These are phyloP conservation scores for Dryas iulia DNA, from an alignment of 1,140 invertebrate species.

Conservation along the genomic window DNA sequence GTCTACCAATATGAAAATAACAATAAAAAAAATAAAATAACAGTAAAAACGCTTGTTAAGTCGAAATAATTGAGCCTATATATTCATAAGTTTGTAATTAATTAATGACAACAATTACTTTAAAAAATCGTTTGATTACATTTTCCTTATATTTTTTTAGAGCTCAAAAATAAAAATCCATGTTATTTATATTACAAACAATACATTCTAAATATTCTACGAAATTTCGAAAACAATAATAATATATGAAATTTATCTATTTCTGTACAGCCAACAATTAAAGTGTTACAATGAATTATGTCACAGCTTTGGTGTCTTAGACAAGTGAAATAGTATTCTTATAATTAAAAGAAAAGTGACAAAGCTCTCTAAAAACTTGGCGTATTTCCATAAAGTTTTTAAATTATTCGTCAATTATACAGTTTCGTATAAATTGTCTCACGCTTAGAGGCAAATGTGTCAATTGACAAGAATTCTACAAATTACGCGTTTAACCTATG, in stretches of 20 bases:
- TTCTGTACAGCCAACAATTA: background rate
- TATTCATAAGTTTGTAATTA: no score
- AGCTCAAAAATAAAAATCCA: no score
- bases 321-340: background rate
- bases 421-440: conserved; percentile 6
- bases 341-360: background rate
- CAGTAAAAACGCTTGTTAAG: no score
- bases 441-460: conserved; percentile 24
- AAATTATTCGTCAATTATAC: conserved; percentile 4
- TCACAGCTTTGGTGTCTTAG: background rate
- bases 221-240: no score
- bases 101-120: no score
- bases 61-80: no score
- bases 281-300: background rate
- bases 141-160: background rate
- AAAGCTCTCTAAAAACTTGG: conserved; percentile 32
- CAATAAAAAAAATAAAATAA: no score
- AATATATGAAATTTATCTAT: background rate
- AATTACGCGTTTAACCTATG: conserved; percentile 17
- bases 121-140: background rate
- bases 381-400: conserved; percentile 35
- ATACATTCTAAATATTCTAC: no score
- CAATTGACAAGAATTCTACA: conserved; percentile 42
- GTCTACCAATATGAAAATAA: background rate
- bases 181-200: background rate